Evolutionary conservation across 2,888 invertebrate species (phyloP).

Genomic region (Drosophila falleni): DNA sequence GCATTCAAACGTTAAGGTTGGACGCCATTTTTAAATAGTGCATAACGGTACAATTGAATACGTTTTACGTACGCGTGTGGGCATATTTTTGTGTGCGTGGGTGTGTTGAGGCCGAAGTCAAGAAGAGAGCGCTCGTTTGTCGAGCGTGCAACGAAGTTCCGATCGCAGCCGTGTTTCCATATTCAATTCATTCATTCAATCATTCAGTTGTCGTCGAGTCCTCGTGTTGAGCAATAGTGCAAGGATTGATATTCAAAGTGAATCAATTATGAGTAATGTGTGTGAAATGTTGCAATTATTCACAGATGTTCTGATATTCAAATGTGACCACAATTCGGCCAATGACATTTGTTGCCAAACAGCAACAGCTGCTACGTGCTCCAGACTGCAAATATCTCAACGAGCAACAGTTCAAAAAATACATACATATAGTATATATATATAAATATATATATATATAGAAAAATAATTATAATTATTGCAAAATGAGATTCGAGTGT

Average conservation of each 20-base stretch:
- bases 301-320: slow-evolving; percentile 28
- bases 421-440: slow-evolving; percentile 9
- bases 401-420: slow-evolving; percentile 21
- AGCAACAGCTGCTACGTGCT: slow-evolving; percentile 43
- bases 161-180: slow-evolving; percentile 60
- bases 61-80: slow-evolving; percentile 18
- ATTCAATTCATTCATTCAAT: neutral
- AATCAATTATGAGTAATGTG: slow-evolving; percentile 19
- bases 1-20: slow-evolving; percentile 45
- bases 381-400: slow-evolving; percentile 22
- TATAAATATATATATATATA: slow-evolving; percentile 6
- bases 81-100: slow-evolving; percentile 8
- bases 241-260: slow-evolving; percentile 38
- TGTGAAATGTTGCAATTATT: slow-evolving; percentile 9
- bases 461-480: slow-evolving; percentile 25
- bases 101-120: slow-evolving; percentile 44
- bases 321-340: slow-evolving; percentile 28
- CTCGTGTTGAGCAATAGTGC: slow-evolving; percentile 46
- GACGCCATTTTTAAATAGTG: slow-evolving; percentile 55
- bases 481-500: slow-evolving; percentile 21
- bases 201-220: slow-evolving; percentile 60
- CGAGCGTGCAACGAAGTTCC: slow-evolving; percentile 51
- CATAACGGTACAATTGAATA: slow-evolving; percentile 65
- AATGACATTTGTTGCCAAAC: slow-evolving; percentile 24
- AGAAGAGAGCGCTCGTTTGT: slow-evolving; percentile 29